Percentiles rank a stretch among this genome's conserved stretches.
These are phyloP conservation scores for Myanophis thanlyinensis DNA, from an alignment of 2,113 vertebrate genomes.

Conservation along the genomic window DNA sequence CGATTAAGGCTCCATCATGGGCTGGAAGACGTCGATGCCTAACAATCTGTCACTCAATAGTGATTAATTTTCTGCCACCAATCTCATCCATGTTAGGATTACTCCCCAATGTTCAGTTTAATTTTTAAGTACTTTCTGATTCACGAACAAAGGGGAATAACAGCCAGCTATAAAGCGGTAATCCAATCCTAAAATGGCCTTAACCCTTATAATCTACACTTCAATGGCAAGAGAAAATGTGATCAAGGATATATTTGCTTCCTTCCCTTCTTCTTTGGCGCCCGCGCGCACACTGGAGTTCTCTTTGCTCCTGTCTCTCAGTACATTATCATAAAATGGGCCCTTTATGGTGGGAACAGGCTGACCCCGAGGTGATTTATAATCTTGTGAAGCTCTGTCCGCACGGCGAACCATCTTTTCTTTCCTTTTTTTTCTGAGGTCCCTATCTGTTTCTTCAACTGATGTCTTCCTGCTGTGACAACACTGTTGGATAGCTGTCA, in stretches of 20 bases:
- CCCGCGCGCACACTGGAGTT: conserved; percentile 82
- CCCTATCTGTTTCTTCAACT: conserved; percentile 90
- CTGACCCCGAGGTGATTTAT: conserved; percentile 90
- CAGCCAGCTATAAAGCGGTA: conserved; percentile 80
- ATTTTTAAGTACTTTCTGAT: conserved; percentile 84
- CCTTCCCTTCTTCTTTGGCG: conserved; percentile 64
- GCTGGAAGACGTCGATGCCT: conserved; percentile 65
- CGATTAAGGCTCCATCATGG: conserved; percentile 54
- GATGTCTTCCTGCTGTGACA: conserved; percentile 97
- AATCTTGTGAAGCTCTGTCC: conserved; percentile 91
- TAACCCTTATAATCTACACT: conserved; percentile 83
- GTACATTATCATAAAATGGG: conserved; percentile 85
- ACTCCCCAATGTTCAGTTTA: conserved; percentile 82
- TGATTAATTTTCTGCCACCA: conserved; percentile 79
- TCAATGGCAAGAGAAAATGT: conserved; percentile 81
- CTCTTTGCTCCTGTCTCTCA: conserved; percentile 87
- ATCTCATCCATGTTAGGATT: conserved; percentile 71
- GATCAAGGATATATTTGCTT: conserved; percentile 88
- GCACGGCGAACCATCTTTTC: conserved; percentile 81
- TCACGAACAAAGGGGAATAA: conserved; percentile 81
- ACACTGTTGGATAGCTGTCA: conserved; percentile 92
- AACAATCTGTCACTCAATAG: conserved; percentile 76
- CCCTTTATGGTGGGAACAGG: conserved; percentile 87
- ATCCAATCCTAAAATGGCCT: conserved; percentile 81
- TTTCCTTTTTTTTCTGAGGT: conserved; percentile 67